Percentiles rank a stretch among this genome's conserved stretches.
phyloP scores from a whole-genome alignment of 30 jellyfish, hydroid and myxozoan genomes.

The Aurelia aurita region DNA sequence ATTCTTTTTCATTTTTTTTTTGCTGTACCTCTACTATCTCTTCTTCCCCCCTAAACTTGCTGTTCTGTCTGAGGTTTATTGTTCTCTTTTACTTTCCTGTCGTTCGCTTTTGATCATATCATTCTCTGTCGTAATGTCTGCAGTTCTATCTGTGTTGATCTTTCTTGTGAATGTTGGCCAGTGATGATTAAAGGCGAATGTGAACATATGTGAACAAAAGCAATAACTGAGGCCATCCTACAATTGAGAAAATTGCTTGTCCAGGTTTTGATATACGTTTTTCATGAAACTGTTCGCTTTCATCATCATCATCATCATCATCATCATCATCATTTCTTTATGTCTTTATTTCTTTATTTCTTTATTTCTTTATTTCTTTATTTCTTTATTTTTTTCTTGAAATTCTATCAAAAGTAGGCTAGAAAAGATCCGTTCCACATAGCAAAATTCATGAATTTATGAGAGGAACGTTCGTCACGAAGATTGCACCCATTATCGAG shows the following conservation, averaged over 20 bases:
- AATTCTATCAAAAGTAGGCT: too few relatives aligned
- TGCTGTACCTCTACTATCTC: not conserved
- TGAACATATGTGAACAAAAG: conserved; percentile 34
- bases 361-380: too few relatives aligned
- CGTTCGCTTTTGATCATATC: not conserved
- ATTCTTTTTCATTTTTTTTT: not conserved
- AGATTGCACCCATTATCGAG: too few relatives aligned
- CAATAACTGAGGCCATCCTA: conserved; percentile 46
- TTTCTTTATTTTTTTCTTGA: too few relatives aligned
- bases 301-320: not conserved
- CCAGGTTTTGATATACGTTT: not conserved
- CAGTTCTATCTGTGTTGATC: too few relatives aligned
- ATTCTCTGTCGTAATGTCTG: not conserved
- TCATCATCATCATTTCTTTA: too few relatives aligned
- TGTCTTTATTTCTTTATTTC: too few relatives aligned
- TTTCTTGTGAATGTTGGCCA: conserved; percentile 10
- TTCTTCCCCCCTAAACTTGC: too few relatives aligned
- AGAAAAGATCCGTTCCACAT: too few relatives aligned
- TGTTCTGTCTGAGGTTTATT: too few relatives aligned
- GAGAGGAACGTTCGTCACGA: too few relatives aligned
- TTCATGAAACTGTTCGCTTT: not conserved
- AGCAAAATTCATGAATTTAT: too few relatives aligned
- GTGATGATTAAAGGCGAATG: conserved; percentile 77
- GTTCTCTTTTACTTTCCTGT: not conserved
- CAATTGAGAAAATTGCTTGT: not conserved